These are phyloP conservation scores for Achatina immaculata DNA, from an alignment of 1,140 invertebrate species.

Conservation along the genomic window DNA sequence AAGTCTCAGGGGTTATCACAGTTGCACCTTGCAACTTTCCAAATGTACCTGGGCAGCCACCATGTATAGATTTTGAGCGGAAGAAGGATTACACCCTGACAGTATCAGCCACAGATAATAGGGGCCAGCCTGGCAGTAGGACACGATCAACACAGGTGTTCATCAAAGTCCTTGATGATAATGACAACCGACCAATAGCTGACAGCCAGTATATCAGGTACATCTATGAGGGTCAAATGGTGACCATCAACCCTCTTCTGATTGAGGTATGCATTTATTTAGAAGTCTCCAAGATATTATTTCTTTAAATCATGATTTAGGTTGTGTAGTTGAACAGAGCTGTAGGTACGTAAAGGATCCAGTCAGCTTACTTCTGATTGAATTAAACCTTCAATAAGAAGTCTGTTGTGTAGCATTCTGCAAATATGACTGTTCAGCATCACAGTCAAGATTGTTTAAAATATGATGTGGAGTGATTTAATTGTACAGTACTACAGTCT, in stretches of 20 bases:
- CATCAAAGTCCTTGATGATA: constrained; percentile 84
- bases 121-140: constrained; percentile 76
- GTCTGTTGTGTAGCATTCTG: too few relatives aligned
- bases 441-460: too few relatives aligned
- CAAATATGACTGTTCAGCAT: too few relatives aligned
- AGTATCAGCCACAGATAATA: constrained; percentile 87
- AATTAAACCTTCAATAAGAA: too few relatives aligned
- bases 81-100: constrained; percentile 86
- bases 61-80: constrained; percentile 90
- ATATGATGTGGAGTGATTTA: too few relatives aligned
- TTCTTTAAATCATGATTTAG: too few relatives aligned
- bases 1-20: constrained; percentile 83
- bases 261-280: constrained; percentile 37
- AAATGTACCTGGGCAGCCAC: constrained; percentile 75
- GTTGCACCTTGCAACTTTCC: constrained; percentile 84
- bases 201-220: constrained; percentile 81
- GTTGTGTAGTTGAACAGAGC: too few relatives aligned
- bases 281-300: too few relatives aligned
- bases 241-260: constrained; percentile 39
- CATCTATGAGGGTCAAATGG: constrained; percentile 85
- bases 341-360: too few relatives aligned
- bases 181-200: constrained; percentile 89
- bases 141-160: constrained; percentile 81
- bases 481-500: too few relatives aligned
- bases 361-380: too few relatives aligned